These are phyloP conservation scores for Sminthopsis crassicaudata DNA, from an alignment of 2,113 vertebrate species.

Conservation along the genomic window DNA sequence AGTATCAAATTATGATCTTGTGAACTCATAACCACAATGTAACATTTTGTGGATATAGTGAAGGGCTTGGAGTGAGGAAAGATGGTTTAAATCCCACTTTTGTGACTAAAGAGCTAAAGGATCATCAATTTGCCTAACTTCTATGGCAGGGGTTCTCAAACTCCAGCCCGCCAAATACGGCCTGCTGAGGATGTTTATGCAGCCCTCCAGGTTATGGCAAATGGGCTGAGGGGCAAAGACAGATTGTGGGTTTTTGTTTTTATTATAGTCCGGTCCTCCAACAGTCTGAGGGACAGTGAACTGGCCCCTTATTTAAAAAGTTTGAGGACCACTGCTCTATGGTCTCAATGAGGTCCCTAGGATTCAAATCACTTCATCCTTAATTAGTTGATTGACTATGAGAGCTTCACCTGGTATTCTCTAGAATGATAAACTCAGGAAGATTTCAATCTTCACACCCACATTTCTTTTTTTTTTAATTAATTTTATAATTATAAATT, in stretches of 20 bases:
- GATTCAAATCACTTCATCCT: not conserved
- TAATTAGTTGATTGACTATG: not conserved
- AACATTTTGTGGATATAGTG: not conserved
- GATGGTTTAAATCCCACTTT: not conserved
- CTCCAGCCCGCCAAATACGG: too few relatives aligned
- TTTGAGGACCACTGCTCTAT: too few relatives aligned
- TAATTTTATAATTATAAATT: too few relatives aligned
- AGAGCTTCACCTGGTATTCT: not conserved
- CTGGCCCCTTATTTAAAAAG: too few relatives aligned
- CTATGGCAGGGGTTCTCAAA: too few relatives aligned
- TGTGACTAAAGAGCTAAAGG: not conserved
- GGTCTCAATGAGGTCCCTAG: not conserved
- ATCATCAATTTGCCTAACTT: not conserved
- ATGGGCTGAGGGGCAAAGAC: too few relatives aligned
- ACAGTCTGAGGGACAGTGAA: too few relatives aligned
- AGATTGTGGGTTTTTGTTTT: too few relatives aligned
- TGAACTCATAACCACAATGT: not conserved
- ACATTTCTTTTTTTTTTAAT: too few relatives aligned
- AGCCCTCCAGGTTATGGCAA: too few relatives aligned
- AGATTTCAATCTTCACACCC: not conserved
- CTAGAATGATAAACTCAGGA: not conserved
- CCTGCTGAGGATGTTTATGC: too few relatives aligned
- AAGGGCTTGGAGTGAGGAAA: not conserved
- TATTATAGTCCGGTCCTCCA: too few relatives aligned
- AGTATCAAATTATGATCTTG: not conserved